Percentiles rank a stretch among this genome's conserved stretches.
Conservation (phyloP, 1,140 invertebrate genomes). For the Panagrolaimus sp. region DNA sequence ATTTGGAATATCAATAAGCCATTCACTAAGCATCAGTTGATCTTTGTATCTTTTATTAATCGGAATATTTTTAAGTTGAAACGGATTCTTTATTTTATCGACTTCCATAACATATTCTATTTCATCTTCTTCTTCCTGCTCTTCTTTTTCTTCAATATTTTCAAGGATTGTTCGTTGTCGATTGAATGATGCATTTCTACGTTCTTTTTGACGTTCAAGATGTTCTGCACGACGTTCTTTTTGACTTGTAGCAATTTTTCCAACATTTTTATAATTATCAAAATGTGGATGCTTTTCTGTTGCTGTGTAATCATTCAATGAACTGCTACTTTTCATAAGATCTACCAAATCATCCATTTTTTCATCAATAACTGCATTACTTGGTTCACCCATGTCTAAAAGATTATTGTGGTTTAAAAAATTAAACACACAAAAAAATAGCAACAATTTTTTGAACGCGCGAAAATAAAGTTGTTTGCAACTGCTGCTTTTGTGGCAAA, state of each 20-base stretch:
- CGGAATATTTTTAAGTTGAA: not conserved
- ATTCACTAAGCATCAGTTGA: slow-evolving; percentile 16
- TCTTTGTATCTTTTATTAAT: not conserved
- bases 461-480: too few species aligned
- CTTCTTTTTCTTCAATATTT: not conserved
- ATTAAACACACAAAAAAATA: too few species aligned
- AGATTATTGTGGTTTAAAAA: too few species aligned
- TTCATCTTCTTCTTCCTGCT: not conserved
- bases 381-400: too few species aligned
- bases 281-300: slow-evolving; percentile 49
- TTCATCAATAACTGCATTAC: too few species aligned
- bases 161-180: not conserved
- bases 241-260: not conserved
- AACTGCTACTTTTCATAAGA: too few species aligned
- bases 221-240: slow-evolving; percentile 4
- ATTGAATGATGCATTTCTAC: not conserved
- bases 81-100: not conserved
- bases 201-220: not conserved
- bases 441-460: too few species aligned
- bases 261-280: slow-evolving; percentile 12
- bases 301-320: not conserved
- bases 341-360: too few species aligned
- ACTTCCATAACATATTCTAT: not conserved
- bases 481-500: too few species aligned
- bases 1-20: slow-evolving; percentile 15